These are phyloP conservation scores for Oryzias javanicus DNA, from an alignment of 2,113 vertebrate species.

Conservation along the genomic window DNA sequence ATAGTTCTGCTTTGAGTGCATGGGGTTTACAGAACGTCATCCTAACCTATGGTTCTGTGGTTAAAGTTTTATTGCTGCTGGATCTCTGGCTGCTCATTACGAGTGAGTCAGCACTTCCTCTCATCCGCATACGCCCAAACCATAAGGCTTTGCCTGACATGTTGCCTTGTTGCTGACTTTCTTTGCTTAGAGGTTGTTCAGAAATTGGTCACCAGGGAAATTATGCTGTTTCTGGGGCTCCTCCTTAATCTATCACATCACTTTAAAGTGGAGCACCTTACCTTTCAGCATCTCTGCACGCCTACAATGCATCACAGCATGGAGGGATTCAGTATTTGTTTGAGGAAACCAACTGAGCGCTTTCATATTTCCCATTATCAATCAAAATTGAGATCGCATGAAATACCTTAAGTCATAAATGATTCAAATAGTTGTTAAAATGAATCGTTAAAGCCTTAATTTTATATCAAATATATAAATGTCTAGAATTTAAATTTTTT, in stretches of 20 bases:
- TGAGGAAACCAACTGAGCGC: slow-evolving; percentile 3
- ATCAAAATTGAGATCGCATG: slow-evolving; percentile 8
- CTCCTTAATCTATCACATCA: slow-evolving; percentile 79
- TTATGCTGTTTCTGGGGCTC: slow-evolving; percentile 68
- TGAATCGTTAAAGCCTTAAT: too few species aligned
- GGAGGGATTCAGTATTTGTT: slow-evolving; percentile 15
- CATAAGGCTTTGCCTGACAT: slow-evolving; percentile 53
- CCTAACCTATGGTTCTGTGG: slow-evolving; percentile 70
- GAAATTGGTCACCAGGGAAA: slow-evolving; percentile 82
- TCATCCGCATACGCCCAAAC: slow-evolving; percentile 23
- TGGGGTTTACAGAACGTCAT: slow-evolving; percentile 51
- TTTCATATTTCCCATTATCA: not conserved
- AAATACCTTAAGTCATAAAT: not conserved
- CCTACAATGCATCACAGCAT: slow-evolving; percentile 42
- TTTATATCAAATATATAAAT: too few species aligned
- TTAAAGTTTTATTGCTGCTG: slow-evolving; percentile 72
- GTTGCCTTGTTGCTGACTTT: slow-evolving; percentile 70
- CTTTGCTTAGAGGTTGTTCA: slow-evolving; percentile 70
- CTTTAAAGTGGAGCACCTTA: slow-evolving; percentile 73
- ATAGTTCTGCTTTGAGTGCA: slow-evolving; percentile 44
- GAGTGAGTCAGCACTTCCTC: slow-evolving; percentile 68
- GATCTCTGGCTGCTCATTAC: slow-evolving; percentile 76
- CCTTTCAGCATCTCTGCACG: slow-evolving; percentile 45
- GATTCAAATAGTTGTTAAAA: too few species aligned
- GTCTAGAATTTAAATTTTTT: slow-evolving; percentile 8